Conservation (phyloP, 2,888 invertebrate genomes). For the Dorcus parallelipipedus region DNA sequence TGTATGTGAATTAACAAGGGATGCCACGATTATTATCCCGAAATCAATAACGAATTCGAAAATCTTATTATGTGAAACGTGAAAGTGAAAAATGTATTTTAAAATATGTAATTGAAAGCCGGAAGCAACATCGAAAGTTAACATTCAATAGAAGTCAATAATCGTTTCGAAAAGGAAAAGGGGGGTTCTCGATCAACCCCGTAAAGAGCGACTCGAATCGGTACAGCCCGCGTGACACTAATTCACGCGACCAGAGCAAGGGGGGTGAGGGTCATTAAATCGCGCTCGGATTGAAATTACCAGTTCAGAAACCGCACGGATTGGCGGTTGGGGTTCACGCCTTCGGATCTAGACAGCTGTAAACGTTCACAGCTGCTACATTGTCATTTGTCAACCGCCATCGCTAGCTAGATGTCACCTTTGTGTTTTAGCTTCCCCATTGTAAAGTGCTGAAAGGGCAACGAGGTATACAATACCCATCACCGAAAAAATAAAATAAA, state of each 20-base stretch:
- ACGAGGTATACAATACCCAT: too few species aligned
- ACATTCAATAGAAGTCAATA: too few species aligned
- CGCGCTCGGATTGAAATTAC: conserved; percentile 21
- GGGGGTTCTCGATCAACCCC: neutral
- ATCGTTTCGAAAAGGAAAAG: too few species aligned
- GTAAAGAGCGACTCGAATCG: neutral
- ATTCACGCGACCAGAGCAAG: conserved; percentile 2
- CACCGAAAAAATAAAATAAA: too few species aligned
- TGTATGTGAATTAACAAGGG: too few species aligned
- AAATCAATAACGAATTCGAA: too few species aligned
- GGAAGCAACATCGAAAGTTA: too few species aligned
- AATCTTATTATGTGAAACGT: too few species aligned
- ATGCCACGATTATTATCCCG: too few species aligned
- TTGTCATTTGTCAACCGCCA: conserved; percentile 21
- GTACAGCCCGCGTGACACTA: neutral
- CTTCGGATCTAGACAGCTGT: conserved; percentile 25
- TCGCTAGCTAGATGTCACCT: conserved; percentile 7
- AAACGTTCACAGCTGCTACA: conserved; percentile 17
- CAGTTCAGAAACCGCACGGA: conserved; percentile 21
- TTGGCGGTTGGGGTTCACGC: conserved; percentile 25
- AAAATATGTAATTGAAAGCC: too few species aligned
- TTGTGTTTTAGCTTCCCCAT: neutral
- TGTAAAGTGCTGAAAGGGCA: too few species aligned
- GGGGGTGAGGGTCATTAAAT: conserved; percentile 20
- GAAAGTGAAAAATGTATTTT: too few species aligned